These are phyloP conservation scores for Sycophila sp. DNA, from an alignment of 1,140 invertebrate species.

Conservation along the genomic window DNA sequence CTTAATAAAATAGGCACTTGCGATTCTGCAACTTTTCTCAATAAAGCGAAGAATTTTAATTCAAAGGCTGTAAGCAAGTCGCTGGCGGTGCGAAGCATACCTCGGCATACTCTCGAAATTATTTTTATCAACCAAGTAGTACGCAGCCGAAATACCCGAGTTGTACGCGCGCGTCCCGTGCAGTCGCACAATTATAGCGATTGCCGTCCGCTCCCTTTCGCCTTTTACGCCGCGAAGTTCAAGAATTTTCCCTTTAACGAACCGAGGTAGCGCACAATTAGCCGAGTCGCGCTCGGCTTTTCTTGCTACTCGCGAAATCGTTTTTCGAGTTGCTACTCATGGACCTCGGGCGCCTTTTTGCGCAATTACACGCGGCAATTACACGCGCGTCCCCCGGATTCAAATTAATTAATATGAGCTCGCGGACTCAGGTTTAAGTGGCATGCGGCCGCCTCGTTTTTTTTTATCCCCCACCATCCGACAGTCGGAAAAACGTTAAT, in stretches of 20 bases:
- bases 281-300: not conserved
- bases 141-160: no score
- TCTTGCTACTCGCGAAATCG: not conserved
- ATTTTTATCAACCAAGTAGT: no score
- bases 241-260: slow-evolving; percentile 1
- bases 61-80: no score
- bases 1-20: no score
- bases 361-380: slow-evolving; percentile 13
- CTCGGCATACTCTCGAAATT: no score
- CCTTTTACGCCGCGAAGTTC: not conserved
- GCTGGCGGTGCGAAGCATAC: no score
- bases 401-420: slow-evolving; percentile 34
- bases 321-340: not conserved
- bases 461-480: not conserved
- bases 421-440: not conserved
- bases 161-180: no score
- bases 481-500: slow-evolving; percentile 19
- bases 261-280: slow-evolving; percentile 1
- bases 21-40: no score
- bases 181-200: no score
- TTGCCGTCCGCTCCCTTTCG: no score
- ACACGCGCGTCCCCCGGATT: slow-evolving; percentile 4
- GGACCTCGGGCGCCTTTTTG: not conserved
- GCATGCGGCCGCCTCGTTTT: not conserved
- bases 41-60: no score